Conservation (phyloP, 2,888 invertebrate genomes). For the Megalurothrips usitatus region DNA sequence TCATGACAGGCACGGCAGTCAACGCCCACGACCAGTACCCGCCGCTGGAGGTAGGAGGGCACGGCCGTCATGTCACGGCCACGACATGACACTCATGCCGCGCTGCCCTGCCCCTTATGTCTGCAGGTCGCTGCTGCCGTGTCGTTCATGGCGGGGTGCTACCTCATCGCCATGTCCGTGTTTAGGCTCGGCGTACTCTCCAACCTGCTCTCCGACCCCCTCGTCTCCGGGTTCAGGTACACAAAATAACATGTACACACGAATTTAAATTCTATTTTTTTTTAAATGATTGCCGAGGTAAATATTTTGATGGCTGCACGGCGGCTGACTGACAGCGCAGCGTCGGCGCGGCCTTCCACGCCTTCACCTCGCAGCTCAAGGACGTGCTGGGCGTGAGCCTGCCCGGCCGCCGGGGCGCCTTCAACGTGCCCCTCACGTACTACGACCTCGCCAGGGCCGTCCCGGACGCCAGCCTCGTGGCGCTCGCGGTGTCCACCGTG, state of each 20-base stretch:
- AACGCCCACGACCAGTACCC: conserved; percentile 48
- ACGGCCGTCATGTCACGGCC: neutral
- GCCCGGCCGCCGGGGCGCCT: conserved; percentile 55
- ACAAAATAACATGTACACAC: too few relatives aligned
- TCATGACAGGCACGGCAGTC: conserved; percentile 85
- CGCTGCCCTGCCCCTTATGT: too few relatives aligned
- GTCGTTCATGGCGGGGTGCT: conserved; percentile 39
- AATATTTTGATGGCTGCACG: too few relatives aligned
- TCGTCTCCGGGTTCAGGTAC: conserved; percentile 78
- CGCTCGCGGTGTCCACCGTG: conserved; percentile 51
- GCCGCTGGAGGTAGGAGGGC: conserved; percentile 51
- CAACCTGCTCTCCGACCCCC: conserved; percentile 69
- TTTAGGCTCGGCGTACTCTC: conserved; percentile 63
- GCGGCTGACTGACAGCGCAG: conserved; percentile 52
- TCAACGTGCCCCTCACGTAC: conserved; percentile 52
- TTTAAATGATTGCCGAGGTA: too few relatives aligned
- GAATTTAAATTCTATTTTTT: too few relatives aligned
- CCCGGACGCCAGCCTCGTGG: neutral
- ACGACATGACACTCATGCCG: neutral
- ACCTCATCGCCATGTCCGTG: conserved; percentile 65
- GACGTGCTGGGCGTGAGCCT: conserved; percentile 64
- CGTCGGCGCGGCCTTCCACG: conserved; percentile 81
- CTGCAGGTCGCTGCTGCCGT: conserved; percentile 63
- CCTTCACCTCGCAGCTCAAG: conserved; percentile 69
- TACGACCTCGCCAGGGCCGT: conserved; percentile 9